Percentiles rank a stretch among this genome's conserved stretches.
Evolutionary conservation across 2,113 vertebrate genomes (phyloP).

Genomic region (Andinoacara biseriatus): DNA sequence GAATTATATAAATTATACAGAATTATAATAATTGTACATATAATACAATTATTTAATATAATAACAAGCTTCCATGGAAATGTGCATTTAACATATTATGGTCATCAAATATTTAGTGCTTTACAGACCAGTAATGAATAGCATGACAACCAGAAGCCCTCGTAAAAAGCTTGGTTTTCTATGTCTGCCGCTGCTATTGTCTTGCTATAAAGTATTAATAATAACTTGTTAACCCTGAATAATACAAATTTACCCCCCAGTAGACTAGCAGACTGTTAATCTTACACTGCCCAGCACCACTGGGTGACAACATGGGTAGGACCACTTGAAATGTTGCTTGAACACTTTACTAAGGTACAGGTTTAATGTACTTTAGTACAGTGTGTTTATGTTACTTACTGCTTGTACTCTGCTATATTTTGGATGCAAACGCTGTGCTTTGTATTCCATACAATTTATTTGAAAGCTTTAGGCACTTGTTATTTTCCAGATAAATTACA

Average conservation of each 20-base stretch:
- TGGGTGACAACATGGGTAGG: neutral
- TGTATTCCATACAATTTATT: no score
- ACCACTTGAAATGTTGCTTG: neutral
- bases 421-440: no score
- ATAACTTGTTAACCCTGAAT: neutral
- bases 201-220: neutral
- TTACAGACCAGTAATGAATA: neutral
- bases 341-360: no score
- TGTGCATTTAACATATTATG: neutral
- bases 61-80: neutral
- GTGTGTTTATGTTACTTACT: neutral
- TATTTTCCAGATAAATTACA: no score
- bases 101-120: neutral
- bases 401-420: no score
- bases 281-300: neutral
- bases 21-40: neutral
- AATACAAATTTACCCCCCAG: accelerated
- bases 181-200: no score
- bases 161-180: no score
- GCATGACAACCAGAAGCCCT: no score
- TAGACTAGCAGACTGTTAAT: neutral
- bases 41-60: neutral
- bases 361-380: neutral
- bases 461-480: no score
- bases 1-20: no score